Percentiles rank a stretch among this genome's conserved stretches.
Conservation (phyloP, 1,140 invertebrate genomes). For the Sesamia nonagrioides region DNA sequence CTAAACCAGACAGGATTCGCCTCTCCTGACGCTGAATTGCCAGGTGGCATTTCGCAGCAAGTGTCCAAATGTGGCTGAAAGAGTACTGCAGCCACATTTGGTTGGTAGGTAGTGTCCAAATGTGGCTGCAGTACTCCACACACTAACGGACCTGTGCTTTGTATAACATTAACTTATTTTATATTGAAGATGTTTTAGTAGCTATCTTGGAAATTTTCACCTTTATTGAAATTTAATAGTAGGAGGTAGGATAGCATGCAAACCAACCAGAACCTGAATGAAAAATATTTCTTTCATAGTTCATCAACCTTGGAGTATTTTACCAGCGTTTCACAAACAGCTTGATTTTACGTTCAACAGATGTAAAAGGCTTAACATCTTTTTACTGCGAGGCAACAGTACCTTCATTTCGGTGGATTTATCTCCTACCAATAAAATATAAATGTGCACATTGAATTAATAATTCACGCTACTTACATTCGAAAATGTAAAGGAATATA, state of each 20-base stretch:
- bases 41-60: too few relatives aligned
- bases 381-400: neutral
- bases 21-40: too few relatives aligned
- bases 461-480: neutral
- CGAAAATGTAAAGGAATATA: neutral
- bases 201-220: too few relatives aligned
- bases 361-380: constrained; percentile 23
- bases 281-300: neutral
- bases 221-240: too few relatives aligned
- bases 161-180: too few relatives aligned
- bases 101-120: too few relatives aligned
- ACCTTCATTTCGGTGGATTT: neutral
- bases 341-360: constrained; percentile 13
- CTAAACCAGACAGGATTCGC: too few relatives aligned
- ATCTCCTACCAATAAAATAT: neutral
- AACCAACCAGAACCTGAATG: neutral
- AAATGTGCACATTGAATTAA: constrained; percentile 3
- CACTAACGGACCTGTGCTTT: too few relatives aligned
- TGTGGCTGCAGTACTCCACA: too few relatives aligned
- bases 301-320: constrained; percentile 1
- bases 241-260: neutral
- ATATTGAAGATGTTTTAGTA: too few relatives aligned
- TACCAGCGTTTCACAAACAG: neutral
- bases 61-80: too few relatives aligned
- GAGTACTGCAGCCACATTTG: too few relatives aligned